These are phyloP conservation scores for Ormyrus nitidulus DNA, from an alignment of 2,888 invertebrate species.

Conservation along the genomic window DNA sequence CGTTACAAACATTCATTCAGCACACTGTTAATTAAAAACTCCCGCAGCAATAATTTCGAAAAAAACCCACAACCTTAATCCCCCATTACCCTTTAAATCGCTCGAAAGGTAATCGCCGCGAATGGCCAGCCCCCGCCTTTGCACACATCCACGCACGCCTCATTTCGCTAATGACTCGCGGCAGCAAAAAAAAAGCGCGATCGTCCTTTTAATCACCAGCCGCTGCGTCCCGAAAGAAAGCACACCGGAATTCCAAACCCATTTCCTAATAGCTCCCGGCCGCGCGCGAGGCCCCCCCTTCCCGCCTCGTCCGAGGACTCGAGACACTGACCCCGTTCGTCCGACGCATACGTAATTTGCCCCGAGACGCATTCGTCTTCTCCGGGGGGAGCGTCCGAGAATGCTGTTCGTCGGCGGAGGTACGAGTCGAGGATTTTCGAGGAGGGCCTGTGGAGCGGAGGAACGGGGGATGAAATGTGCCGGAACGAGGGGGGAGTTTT, in stretches of 20 bases:
- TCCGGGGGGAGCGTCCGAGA: too few relatives aligned
- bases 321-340: background rate
- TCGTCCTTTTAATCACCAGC: background rate
- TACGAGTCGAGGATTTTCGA: background rate
- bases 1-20: background rate
- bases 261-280: slow-evolving; percentile 44
- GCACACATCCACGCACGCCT: background rate
- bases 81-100: background rate
- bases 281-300: background rate
- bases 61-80: background rate
- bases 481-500: background rate
- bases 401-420: background rate
- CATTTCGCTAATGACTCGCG: background rate
- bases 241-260: slow-evolving; percentile 16
- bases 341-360: slow-evolving; percentile 46
- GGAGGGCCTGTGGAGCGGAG: background rate
- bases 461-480: background rate
- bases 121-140: too few relatives aligned
- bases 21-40: background rate
- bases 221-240: background rate
- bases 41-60: background rate
- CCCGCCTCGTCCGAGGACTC: background rate
- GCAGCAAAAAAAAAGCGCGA: background rate
- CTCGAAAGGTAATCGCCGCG: background rate
- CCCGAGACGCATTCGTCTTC: slow-evolving; percentile 47